phyloP scores from a whole-genome alignment of 1,140 invertebrate genomes.

The Gryllus bimaculatus region DNA sequence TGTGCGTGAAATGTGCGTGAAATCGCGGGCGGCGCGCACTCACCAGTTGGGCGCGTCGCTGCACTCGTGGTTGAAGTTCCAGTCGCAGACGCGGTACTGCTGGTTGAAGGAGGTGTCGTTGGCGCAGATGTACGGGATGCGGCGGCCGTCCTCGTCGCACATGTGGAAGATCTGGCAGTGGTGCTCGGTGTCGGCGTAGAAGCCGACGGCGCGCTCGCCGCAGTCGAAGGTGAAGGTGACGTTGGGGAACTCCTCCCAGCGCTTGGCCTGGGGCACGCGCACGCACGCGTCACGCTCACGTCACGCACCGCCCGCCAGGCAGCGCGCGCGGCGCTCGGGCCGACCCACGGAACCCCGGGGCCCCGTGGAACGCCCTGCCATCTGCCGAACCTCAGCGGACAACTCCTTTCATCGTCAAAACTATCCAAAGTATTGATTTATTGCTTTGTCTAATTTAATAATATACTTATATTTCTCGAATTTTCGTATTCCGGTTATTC shows the following conservation, averaged over 20 bases:
- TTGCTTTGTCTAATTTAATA: too few relatives aligned
- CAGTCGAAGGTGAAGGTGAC: conserved; percentile 52
- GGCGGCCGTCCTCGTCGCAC: conserved; percentile 49
- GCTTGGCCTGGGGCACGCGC: conserved; percentile 34
- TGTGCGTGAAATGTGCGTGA: too few relatives aligned
- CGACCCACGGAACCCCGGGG: too few relatives aligned
- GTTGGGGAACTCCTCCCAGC: conserved; percentile 51
- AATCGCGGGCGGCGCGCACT: conserved; percentile 19
- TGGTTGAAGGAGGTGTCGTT: conserved; percentile 52
- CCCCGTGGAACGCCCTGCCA: too few relatives aligned
- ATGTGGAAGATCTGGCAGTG: conserved; percentile 56
- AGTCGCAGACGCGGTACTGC: conserved; percentile 50
- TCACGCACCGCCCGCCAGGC: too few relatives aligned
- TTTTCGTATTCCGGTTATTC: too few relatives aligned
- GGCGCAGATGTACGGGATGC: conserved; percentile 50
- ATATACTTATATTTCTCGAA: too few relatives aligned
- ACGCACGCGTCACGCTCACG: not conserved
- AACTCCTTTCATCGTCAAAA: too few relatives aligned
- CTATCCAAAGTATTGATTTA: too few relatives aligned
- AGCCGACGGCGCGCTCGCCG: conserved; percentile 43
- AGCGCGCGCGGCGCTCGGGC: too few relatives aligned
- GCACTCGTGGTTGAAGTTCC: conserved; percentile 50
- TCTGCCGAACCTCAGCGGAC: too few relatives aligned
- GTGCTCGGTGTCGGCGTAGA: conserved; percentile 52
- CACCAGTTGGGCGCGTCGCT: conserved; percentile 41